Percentiles rank a stretch among this genome's conserved stretches.
These are phyloP conservation scores for Catostylus mosaicus DNA, from an alignment of 30 jellyfish, hydroid and myxozoan species.

Conservation along the genomic window DNA sequence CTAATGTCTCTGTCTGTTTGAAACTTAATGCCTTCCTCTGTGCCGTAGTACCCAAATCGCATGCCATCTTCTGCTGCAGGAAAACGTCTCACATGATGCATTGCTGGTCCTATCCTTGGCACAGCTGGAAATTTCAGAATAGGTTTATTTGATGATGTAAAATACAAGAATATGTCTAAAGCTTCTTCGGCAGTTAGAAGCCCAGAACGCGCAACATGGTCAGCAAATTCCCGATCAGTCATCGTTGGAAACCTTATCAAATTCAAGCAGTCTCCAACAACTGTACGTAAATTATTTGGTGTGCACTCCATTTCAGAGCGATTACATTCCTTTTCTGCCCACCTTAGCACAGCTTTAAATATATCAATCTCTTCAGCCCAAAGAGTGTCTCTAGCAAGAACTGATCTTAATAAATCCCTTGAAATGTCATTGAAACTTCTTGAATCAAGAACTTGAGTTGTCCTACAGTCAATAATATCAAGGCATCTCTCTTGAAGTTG, in stretches of 20 bases:
- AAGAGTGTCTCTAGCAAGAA: slow-evolving; percentile 70
- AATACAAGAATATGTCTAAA: slow-evolving; percentile 53
- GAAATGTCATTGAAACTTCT: slow-evolving; percentile 68
- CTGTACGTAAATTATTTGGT: slow-evolving; percentile 42
- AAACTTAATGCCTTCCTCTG: slow-evolving; percentile 76
- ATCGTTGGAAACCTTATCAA: slow-evolving; percentile 73
- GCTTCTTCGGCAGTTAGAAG: slow-evolving; percentile 70
- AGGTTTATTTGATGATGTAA: slow-evolving; percentile 72
- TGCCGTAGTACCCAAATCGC: slow-evolving; percentile 80
- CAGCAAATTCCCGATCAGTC: slow-evolving; percentile 84
- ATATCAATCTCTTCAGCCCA: slow-evolving; percentile 82
- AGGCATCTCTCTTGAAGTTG: slow-evolving; percentile 70
- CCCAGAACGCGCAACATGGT: slow-evolving; percentile 76
- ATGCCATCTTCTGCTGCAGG: slow-evolving; percentile 86
- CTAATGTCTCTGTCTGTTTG: slow-evolving; percentile 72
- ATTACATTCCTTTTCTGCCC: slow-evolving; percentile 78
- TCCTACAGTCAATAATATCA: slow-evolving; percentile 74
- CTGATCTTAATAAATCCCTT: slow-evolving; percentile 43
- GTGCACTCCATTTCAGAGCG: slow-evolving; percentile 33
- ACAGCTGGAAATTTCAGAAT: slow-evolving; percentile 55
- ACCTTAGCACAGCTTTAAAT: slow-evolving; percentile 64
- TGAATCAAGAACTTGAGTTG: slow-evolving; percentile 72
- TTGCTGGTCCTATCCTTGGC: slow-evolving; percentile 77
- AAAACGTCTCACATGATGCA: slow-evolving; percentile 77
- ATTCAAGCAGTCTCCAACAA: slow-evolving; percentile 59